phyloP scores from a whole-genome alignment of 2,113 vertebrate genomes.

The Redunca redunca region DNA sequence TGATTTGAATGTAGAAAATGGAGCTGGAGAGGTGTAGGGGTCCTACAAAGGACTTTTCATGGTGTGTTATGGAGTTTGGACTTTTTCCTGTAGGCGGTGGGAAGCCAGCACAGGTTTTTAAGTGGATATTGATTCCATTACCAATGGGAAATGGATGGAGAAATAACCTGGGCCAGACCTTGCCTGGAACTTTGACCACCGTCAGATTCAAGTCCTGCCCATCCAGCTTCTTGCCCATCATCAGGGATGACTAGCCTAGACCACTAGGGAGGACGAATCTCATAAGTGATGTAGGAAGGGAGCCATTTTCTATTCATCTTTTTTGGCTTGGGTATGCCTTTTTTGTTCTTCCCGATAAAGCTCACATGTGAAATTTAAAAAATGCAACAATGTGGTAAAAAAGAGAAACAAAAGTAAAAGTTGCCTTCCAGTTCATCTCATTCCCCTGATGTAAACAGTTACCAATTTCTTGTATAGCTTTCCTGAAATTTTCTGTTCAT shows the following conservation, averaged over 20 bases:
- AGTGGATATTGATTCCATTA: conserved; percentile 54
- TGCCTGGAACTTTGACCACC: background rate
- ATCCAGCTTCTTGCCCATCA: background rate
- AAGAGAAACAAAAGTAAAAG: background rate
- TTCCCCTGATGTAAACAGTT: background rate
- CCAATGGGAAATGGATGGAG: conserved; percentile 29
- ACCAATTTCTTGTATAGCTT: background rate
- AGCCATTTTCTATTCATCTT: background rate
- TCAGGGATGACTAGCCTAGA: background rate
- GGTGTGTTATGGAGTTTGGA: background rate
- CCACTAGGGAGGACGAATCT: background rate
- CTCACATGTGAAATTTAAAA: background rate
- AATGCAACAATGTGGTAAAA: background rate
- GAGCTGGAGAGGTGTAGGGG: background rate
- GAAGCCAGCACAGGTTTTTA: conserved; percentile 50
- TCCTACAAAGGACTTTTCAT: background rate
- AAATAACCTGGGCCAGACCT: background rate
- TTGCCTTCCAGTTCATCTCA: background rate
- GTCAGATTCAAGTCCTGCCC: background rate
- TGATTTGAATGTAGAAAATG: background rate
- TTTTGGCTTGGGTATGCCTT: background rate
- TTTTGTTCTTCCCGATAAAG: background rate
- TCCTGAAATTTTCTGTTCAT: background rate
- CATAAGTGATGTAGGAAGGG: fast-evolving
- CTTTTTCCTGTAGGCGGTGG: conserved; percentile 39